These are phyloP conservation scores for Spheniscus mendiculus DNA, from an alignment of 2,113 vertebrate genomes.

Conservation along the genomic window DNA sequence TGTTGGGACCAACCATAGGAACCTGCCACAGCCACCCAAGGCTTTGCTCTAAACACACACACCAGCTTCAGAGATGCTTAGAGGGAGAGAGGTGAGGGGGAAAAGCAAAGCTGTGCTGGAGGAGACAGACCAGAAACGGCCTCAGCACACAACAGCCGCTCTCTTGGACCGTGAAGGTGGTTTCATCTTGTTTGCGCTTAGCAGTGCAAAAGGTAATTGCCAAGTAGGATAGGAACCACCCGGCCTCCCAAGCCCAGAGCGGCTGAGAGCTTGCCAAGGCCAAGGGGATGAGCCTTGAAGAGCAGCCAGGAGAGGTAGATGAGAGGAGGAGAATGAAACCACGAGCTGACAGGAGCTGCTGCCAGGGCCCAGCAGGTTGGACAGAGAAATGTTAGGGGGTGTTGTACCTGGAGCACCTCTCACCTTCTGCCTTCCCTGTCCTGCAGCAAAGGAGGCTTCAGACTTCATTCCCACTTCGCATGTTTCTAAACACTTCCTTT, in stretches of 20 bases:
- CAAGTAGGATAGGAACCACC: background rate
- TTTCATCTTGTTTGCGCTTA: background rate
- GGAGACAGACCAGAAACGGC: background rate
- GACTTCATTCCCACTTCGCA: background rate
- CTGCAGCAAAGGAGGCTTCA: background rate
- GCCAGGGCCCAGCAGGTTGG: background rate
- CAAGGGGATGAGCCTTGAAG: background rate
- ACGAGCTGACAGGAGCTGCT: background rate
- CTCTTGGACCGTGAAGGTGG: background rate
- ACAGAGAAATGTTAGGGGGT: background rate
- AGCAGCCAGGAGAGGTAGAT: background rate
- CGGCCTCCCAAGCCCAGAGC: background rate
- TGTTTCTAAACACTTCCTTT: background rate
- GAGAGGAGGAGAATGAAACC: background rate
- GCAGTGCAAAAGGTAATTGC: background rate
- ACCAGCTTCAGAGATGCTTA: background rate
- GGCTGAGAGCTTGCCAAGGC: background rate
- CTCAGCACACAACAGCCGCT: accelerated
- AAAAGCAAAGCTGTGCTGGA: background rate
- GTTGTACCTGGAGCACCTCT: background rate
- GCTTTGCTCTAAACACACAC: background rate
- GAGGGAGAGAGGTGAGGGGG: background rate
- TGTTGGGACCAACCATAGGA: background rate
- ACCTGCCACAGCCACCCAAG: background rate
- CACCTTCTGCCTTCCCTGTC: background rate